These are phyloP conservation scores for Lucilia sericata DNA, from an alignment of 1,140 invertebrate genomes.

Conservation along the genomic window DNA sequence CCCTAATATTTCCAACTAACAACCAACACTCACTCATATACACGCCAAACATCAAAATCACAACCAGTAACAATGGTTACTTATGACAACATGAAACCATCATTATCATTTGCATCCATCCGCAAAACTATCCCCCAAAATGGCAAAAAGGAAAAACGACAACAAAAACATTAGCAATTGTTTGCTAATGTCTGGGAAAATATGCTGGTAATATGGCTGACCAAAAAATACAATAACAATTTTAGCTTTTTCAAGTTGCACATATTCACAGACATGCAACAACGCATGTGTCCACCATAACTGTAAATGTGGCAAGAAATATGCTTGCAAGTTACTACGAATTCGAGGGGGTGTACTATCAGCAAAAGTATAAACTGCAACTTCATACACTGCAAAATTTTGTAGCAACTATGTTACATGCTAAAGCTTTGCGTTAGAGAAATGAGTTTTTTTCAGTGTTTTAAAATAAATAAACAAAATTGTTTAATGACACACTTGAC, in stretches of 20 bases:
- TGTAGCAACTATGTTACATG: not conserved
- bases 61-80: constrained; percentile 4
- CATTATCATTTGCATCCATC: constrained; percentile 25
- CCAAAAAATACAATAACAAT: constrained; percentile 41
- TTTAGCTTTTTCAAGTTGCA: not conserved
- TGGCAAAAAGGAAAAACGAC: not conserved
- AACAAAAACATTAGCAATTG: not conserved
- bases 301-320: not conserved
- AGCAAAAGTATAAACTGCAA: too few species aligned
- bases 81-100: constrained; percentile 38
- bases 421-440: not conserved
- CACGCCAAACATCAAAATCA: not conserved
- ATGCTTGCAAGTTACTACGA: not conserved
- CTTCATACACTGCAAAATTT: too few species aligned
- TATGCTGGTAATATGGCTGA: constrained; percentile 43
- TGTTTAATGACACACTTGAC: not conserved
- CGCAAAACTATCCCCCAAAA: constrained; percentile 21
- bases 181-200: constrained; percentile 41
- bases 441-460: not conserved
- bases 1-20: too few species aligned
- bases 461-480: not conserved
- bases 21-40: not conserved
- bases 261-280: not conserved
- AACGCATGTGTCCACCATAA: constrained; percentile 23
- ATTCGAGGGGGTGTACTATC: not conserved